A percentile compares a stretch with the other conserved stretches of the same genome.
These are phyloP conservation scores for Muraenolepis orangiensis DNA, from an alignment of 2,797 vertebrate species.

Conservation along the genomic window DNA sequence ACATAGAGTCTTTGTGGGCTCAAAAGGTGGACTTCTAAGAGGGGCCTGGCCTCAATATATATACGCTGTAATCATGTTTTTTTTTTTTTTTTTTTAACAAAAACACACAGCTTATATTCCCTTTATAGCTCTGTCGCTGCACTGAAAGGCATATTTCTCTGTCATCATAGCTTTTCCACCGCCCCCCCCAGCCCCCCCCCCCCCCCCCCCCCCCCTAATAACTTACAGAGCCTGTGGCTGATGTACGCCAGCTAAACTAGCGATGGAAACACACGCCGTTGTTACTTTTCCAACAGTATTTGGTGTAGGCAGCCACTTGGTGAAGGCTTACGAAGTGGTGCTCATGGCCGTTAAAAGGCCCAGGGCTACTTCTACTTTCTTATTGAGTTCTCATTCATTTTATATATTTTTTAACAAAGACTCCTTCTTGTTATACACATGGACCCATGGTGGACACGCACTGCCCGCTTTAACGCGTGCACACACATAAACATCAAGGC, in stretches of 20 bases:
- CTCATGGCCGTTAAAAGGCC: slow-evolving; percentile 54
- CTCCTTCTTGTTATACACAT: slow-evolving; percentile 34
- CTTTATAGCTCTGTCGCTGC: slow-evolving; percentile 35
- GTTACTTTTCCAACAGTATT: slow-evolving; percentile 49
- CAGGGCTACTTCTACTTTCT: slow-evolving; percentile 29
- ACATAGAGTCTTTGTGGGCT: no score
- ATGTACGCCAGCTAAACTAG: slow-evolving; percentile 43
- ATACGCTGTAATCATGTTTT: neutral
- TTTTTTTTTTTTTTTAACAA: neutral
- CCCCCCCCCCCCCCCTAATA: slow-evolving; percentile 51
- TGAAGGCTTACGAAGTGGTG: slow-evolving; percentile 60
- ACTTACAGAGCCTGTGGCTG: slow-evolving; percentile 52
- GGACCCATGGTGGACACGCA: neutral
- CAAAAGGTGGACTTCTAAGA: neutral
- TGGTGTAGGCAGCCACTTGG: slow-evolving; percentile 47
- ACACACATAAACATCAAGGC: neutral
- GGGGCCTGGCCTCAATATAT: neutral
- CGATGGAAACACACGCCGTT: slow-evolving; percentile 45
- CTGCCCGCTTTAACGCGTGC: no score
- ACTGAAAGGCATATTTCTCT: slow-evolving; percentile 40
- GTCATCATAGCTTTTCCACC: slow-evolving; percentile 54
- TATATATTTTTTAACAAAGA: slow-evolving; percentile 53
- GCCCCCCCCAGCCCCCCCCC: slow-evolving; percentile 52
- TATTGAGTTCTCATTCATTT: slow-evolving; percentile 39
- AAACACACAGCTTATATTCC: slow-evolving; percentile 34